Evolutionary conservation across 1,140 invertebrate species (phyloP).

Genomic region (Nylanderia fulva): DNA sequence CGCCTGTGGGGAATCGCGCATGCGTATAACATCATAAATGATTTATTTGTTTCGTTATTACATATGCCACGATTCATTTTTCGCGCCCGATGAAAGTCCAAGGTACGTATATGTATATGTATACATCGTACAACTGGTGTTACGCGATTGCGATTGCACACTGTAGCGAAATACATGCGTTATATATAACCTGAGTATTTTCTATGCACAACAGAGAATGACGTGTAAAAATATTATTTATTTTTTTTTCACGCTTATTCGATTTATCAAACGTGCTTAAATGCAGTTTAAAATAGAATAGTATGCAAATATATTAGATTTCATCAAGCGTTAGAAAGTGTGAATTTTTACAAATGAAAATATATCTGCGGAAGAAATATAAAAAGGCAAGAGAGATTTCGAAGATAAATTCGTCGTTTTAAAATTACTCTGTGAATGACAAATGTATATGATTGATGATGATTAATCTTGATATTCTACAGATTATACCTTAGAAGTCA

Average conservation of each 20-base stretch:
- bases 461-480: constrained; percentile 28
- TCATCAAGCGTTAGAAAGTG: neutral
- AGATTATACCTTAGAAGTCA: neutral
- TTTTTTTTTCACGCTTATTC: neutral
- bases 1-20: neutral
- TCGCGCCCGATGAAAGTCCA: neutral
- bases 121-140: neutral
- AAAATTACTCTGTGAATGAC: neutral
- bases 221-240: neutral
- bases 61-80: neutral
- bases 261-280: neutral
- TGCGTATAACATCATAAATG: constrained; percentile 24
- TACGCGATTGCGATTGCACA: neutral
- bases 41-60: constrained; percentile 37
- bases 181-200: neutral
- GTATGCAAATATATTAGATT: neutral
- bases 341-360: neutral
- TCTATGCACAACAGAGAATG: neutral
- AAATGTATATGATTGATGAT: constrained; percentile 17
- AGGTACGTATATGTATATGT: too few relatives aligned
- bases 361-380: neutral
- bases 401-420: neutral
- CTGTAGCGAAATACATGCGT: neutral
- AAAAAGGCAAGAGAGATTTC: neutral
- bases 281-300: neutral